Evolutionary conservation across 2,797 vertebrate genomes (phyloP).

Genomic region (Galaxias olidus): DNA sequence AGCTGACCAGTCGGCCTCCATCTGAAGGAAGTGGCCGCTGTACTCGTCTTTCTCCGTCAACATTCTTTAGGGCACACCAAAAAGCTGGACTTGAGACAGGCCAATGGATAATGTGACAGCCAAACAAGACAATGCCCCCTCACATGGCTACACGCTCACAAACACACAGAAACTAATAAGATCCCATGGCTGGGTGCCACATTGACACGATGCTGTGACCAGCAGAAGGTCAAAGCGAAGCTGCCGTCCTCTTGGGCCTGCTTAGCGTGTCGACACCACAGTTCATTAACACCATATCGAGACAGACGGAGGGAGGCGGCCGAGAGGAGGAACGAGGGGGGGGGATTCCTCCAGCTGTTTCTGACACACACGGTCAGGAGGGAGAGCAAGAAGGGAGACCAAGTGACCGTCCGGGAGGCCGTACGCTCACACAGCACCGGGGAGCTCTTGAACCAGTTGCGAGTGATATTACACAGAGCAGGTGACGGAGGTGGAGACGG

Average conservation of each 20-base stretch:
- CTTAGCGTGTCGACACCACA: slow-evolving; percentile 16
- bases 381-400: not conserved
- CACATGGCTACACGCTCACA: not conserved
- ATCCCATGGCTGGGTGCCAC: slow-evolving; percentile 60
- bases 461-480: slow-evolving; percentile 2
- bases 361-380: slow-evolving; percentile 19
- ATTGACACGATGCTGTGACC: slow-evolving; percentile 59
- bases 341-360: slow-evolving; percentile 43
- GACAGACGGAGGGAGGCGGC: slow-evolving; percentile 52
- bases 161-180: slow-evolving; percentile 55
- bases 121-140: not conserved
- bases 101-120: not conserved
- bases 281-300: slow-evolving; percentile 75
- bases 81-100: too few relatives aligned
- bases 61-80: too few relatives aligned
- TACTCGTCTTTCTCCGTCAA: too few relatives aligned
- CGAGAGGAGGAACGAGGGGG: slow-evolving; percentile 33
- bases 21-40: slow-evolving; percentile 49
- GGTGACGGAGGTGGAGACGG: not conserved
- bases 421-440: not conserved
- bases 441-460: slow-evolving; percentile 49
- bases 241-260: slow-evolving; percentile 23
- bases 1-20: slow-evolving; percentile 23
- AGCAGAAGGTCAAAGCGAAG: slow-evolving; percentile 53
- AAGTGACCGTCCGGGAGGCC: not conserved